Percentiles rank a stretch among this genome's conserved stretches.
Evolutionary conservation across 2,113 vertebrate species (phyloP).

Genomic region (Xiphophorus maculatus): DNA sequence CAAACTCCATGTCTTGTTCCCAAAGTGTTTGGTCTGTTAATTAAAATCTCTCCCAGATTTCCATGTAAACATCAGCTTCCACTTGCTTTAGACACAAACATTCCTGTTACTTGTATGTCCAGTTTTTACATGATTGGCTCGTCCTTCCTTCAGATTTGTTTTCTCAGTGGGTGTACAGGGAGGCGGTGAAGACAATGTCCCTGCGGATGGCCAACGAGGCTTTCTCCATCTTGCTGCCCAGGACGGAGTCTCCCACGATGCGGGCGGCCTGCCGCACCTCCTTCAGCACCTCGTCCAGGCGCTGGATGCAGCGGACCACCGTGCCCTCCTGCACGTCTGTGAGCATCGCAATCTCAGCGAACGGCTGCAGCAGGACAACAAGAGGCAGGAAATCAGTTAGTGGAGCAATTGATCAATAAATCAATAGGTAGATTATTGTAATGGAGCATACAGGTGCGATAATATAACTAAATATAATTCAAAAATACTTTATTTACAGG

Average conservation of each 20-base stretch:
- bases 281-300: slow-evolving; percentile 91
- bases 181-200: slow-evolving; percentile 93
- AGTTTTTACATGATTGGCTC: slow-evolving; percentile 15
- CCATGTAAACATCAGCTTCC: slow-evolving; percentile 50
- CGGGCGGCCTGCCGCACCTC: slow-evolving; percentile 89
- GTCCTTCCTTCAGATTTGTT: neutral
- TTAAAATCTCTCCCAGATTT: slow-evolving; percentile 39
- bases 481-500: too few species aligned
- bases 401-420: too few species aligned
- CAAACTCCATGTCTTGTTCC: slow-evolving; percentile 5
- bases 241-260: slow-evolving; percentile 89
- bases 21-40: slow-evolving; percentile 42
- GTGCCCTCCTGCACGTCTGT: slow-evolving; percentile 91
- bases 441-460: too few species aligned
- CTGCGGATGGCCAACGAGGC: slow-evolving; percentile 88
- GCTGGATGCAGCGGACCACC: slow-evolving; percentile 92
- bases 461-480: too few species aligned
- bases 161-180: slow-evolving; percentile 90
- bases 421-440: too few species aligned
- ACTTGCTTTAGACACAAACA: slow-evolving; percentile 46
- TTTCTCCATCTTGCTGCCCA: slow-evolving; percentile 91
- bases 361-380: slow-evolving; percentile 76
- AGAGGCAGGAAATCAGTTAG: neutral
- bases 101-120: neutral
- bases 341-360: slow-evolving; percentile 88